Evolutionary conservation across 2,113 vertebrate species (phyloP).

Genomic region (Forbesichthys papilliferus): DNA sequence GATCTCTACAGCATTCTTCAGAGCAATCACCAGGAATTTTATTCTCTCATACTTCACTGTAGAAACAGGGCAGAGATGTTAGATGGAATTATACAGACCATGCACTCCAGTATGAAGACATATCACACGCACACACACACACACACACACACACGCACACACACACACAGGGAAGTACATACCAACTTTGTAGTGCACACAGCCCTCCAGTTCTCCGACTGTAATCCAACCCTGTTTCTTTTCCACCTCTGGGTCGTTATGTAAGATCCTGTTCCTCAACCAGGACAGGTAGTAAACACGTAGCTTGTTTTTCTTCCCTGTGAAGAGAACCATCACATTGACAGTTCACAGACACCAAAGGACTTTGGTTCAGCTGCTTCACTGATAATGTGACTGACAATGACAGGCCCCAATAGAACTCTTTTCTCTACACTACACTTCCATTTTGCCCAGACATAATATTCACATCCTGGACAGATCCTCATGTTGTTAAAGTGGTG

Average conservation of each 20-base stretch:
- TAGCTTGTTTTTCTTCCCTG: constrained; percentile 98
- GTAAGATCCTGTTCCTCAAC: constrained; percentile 96
- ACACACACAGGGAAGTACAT: constrained; percentile 50
- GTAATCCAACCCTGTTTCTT: constrained; percentile 99
- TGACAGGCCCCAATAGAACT: no score
- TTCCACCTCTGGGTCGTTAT: constrained; percentile 98
- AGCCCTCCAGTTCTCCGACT: constrained; percentile 94
- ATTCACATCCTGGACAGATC: no score
- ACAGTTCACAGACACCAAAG: neutral
- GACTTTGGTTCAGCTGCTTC: no score
- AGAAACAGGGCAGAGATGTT: constrained; percentile 50
- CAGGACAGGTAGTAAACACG: constrained; percentile 98
- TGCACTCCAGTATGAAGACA: neutral
- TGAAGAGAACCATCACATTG: neutral
- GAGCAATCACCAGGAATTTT: constrained; percentile 97
- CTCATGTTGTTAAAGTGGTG: no score
- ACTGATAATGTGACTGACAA: no score
- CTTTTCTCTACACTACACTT: no score
- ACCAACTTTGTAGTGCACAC: constrained; percentile 99
- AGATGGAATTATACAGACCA: neutral
- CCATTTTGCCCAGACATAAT: no score
- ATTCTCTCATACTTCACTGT: constrained; percentile 98
- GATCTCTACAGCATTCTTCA: constrained; percentile 98
- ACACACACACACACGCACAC: neutral
- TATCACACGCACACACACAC: neutral